Conservation (phyloP, 2,113 vertebrate genomes). For the Steatornis caripensis region DNA sequence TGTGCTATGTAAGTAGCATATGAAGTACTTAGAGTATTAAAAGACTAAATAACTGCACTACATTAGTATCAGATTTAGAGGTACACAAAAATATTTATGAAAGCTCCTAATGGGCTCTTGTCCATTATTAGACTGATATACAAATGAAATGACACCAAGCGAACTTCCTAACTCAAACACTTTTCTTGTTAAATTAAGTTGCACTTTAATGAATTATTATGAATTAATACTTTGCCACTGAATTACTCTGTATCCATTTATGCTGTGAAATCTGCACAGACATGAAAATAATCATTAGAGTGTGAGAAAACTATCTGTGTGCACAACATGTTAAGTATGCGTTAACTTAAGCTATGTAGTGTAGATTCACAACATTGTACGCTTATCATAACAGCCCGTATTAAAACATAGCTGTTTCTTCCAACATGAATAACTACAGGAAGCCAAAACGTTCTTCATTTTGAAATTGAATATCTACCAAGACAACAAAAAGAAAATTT, state of each 20-base stretch:
- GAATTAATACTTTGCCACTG: not conserved
- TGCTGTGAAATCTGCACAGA: not conserved
- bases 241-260: not conserved
- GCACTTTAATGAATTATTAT: not conserved
- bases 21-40: not conserved
- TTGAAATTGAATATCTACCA: constrained; percentile 24
- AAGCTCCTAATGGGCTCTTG: not conserved
- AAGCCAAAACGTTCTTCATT: not conserved
- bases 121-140: not conserved
- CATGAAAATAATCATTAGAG: not conserved
- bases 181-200: not conserved
- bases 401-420: not conserved
- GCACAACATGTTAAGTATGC: not conserved
- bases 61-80: not conserved
- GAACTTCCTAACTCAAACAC: not conserved
- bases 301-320: not conserved
- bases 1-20: not conserved
- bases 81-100: not conserved
- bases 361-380: not conserved
- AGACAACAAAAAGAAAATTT: constrained; percentile 20
- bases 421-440: not conserved
- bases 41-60: not conserved
- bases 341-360: not conserved
- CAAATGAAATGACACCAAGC: not conserved
- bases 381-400: not conserved